phyloP scores from a whole-genome alignment of 2,888 invertebrate species.

The Trypoxylon attenuatum region DNA sequence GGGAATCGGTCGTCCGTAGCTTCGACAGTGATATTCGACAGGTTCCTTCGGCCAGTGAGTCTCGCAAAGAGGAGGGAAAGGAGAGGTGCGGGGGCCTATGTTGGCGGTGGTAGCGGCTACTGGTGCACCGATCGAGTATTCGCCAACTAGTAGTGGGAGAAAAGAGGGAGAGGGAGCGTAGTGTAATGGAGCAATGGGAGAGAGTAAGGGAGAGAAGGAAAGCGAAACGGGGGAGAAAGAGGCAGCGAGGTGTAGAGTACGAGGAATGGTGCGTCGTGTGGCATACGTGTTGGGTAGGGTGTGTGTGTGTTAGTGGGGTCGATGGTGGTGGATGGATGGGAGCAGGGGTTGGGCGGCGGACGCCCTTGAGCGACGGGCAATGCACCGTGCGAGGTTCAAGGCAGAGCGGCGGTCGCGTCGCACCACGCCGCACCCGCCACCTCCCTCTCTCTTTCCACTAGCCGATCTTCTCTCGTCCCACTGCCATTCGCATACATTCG shows the following conservation, averaged over 20 bases:
- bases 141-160: too few species aligned
- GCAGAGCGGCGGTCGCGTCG: conserved; percentile 71
- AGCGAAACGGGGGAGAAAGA: not conserved
- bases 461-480: conserved; percentile 17
- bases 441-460: conserved; percentile 33
- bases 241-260: conserved; percentile 19
- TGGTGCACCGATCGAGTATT: conserved; percentile 51
- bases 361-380: conserved; percentile 75
- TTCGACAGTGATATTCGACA: too few species aligned
- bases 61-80: not conserved
- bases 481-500: conserved; percentile 22
- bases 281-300: conserved; percentile 39
- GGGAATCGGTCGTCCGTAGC: too few species aligned
- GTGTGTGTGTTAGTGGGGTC: too few species aligned
- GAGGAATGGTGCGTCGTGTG: conserved; percentile 33
- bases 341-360: conserved; percentile 63
- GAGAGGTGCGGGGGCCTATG: conserved; percentile 15
- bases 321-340: too few species aligned
- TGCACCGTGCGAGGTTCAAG: conserved; percentile 75
- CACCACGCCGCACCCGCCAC: conserved; percentile 40
- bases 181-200: not conserved
- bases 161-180: conserved; percentile 23
- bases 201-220: not conserved
- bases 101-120: conserved; percentile 33
- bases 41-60: not conserved